Evolutionary conservation across 2,113 vertebrate species (phyloP).

Genomic region (Phocoena phocoena): DNA sequence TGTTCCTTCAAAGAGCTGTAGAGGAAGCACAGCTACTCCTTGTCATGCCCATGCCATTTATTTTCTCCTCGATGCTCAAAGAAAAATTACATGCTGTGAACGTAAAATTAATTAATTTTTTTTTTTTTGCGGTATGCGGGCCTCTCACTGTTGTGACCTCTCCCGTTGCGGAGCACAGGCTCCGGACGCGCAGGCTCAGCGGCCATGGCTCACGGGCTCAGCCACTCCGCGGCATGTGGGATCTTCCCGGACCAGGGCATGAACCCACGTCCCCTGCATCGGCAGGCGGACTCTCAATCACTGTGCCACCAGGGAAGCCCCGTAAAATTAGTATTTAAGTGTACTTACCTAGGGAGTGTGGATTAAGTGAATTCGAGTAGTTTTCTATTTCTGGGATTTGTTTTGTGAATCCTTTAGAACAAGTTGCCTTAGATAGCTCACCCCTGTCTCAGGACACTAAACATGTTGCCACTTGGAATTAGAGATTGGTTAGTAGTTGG

Average conservation of each 20-base stretch:
- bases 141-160: too few species aligned
- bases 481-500: background rate
- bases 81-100: background rate
- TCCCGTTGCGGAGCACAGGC: too few species aligned
- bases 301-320: too few species aligned
- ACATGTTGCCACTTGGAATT: background rate
- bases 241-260: too few species aligned
- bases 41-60: background rate
- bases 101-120: too few species aligned
- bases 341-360: background rate
- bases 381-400: background rate
- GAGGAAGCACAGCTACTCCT: background rate
- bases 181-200: too few species aligned
- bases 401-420: background rate
- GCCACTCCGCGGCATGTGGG: too few species aligned
- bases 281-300: too few species aligned
- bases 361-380: background rate
- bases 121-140: too few species aligned
- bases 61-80: background rate
- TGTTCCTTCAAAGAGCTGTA: background rate
- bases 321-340: background rate
- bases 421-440: conserved; percentile 17
- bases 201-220: too few species aligned
- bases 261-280: too few species aligned
- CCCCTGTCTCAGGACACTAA: background rate